A percentile compares a stretch with the other conserved stretches of the same genome.
These are phyloP conservation scores for Solenopsis invicta DNA, from an alignment of 1,140 invertebrate genomes.

Conservation along the genomic window DNA sequence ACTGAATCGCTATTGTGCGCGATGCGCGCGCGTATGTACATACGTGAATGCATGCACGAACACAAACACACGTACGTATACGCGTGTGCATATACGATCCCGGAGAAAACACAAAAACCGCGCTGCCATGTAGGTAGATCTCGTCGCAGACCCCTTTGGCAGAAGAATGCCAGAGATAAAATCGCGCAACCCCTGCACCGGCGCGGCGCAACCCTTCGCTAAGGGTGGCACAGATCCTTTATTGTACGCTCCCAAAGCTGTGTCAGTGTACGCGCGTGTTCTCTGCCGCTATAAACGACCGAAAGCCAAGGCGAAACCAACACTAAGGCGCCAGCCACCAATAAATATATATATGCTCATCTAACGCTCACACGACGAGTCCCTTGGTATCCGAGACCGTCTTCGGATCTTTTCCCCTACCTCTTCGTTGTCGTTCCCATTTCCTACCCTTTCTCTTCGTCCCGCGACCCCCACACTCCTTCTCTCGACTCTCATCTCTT, in stretches of 20 bases:
- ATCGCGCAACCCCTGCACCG: conserved; percentile 76
- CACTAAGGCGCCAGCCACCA: background rate
- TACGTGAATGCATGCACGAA: background rate
- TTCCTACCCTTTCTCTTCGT: conserved; percentile 16
- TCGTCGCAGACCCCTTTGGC: conserved; percentile 67
- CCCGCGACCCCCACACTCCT: background rate
- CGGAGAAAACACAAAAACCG: conserved; percentile 49
- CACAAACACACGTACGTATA: background rate
- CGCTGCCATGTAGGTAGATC: conserved; percentile 45
- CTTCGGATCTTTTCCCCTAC: conserved; percentile 29
- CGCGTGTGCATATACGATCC: background rate
- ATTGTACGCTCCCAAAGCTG: conserved; percentile 25
- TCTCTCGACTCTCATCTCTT: conserved; percentile 52
- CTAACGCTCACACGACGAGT: conserved; percentile 20
- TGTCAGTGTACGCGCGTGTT: conserved; percentile 12
- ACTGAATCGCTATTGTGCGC: conserved; percentile 64
- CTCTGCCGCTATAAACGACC: conserved; percentile 20
- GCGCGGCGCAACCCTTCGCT: conserved; percentile 49
- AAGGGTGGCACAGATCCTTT: conserved; percentile 34
- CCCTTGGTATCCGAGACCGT: conserved; percentile 33
- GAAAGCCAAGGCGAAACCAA: conserved; percentile 29
- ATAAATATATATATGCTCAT: conserved; percentile 37
- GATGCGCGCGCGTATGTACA: background rate
- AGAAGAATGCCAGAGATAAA: conserved; percentile 78
- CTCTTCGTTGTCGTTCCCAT: conserved; percentile 47